Conservation (phyloP, 2,113 vertebrate species). For the Chrysemys picta region DNA sequence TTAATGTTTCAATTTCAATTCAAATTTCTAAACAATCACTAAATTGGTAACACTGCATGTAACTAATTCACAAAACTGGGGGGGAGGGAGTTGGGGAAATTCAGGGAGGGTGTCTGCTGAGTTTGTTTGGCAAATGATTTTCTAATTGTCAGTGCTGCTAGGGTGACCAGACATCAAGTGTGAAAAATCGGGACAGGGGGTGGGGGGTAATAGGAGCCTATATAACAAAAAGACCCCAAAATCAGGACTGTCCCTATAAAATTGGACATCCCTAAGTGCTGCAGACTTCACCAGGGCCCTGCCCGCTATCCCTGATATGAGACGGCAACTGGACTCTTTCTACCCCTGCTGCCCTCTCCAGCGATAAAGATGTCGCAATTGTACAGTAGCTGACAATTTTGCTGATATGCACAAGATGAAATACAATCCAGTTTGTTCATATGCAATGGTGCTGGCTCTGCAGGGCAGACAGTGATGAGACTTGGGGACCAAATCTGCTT, state of each 20-base stretch:
- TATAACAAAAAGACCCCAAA: too few relatives aligned
- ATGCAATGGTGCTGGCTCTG: not conserved
- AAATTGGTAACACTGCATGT: too few relatives aligned
- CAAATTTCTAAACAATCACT: too few relatives aligned
- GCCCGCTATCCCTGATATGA: not conserved
- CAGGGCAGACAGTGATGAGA: not conserved
- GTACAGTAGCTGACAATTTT: constrained; percentile 24
- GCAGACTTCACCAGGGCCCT: fast-evolving
- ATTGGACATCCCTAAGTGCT: not conserved
- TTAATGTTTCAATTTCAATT: too few relatives aligned
- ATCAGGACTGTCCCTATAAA: too few relatives aligned
- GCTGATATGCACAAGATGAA: not conserved
- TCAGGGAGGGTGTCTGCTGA: too few relatives aligned
- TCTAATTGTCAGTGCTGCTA: not conserved
- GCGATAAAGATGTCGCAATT: not conserved
- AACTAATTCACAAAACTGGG: too few relatives aligned
- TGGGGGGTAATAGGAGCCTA: too few relatives aligned
- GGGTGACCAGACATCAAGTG: too few relatives aligned
- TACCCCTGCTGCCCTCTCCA: not conserved
- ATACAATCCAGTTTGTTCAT: not conserved
- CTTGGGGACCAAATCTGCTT: constrained; percentile 9
- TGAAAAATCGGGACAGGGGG: too few relatives aligned
- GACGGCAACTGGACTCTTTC: not conserved
- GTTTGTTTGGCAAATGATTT: fast-evolving
- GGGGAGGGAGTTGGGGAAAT: too few relatives aligned